These are phyloP conservation scores for Ceratotherium simum DNA, from an alignment of 2,113 vertebrate species.

Conservation along the genomic window DNA sequence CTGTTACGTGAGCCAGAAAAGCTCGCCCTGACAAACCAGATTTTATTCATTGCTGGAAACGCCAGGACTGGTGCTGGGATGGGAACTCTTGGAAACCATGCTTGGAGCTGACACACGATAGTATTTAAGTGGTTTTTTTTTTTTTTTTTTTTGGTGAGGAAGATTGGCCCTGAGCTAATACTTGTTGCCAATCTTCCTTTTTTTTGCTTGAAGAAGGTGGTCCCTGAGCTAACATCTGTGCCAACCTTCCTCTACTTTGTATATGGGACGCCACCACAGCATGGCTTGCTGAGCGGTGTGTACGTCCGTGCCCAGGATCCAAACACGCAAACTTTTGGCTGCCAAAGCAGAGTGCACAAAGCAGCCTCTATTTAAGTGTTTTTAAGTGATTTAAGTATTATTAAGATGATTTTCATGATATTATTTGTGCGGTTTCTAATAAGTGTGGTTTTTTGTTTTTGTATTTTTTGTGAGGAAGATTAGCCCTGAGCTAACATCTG, in stretches of 20 bases:
- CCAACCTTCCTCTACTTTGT: too few species aligned
- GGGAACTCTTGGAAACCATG: not conserved
- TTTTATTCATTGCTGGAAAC: constrained; percentile 53
- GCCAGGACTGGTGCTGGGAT: not conserved
- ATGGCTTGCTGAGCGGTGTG: too few species aligned
- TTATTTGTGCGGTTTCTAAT: not conserved
- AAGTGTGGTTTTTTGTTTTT: not conserved
- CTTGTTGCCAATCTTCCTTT: too few species aligned
- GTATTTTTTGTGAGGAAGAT: too few species aligned
- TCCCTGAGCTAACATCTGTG: too few species aligned
- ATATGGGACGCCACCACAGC: too few species aligned
- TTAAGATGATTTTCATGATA: not conserved
- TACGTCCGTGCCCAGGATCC: too few species aligned
- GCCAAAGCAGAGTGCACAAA: too few species aligned
- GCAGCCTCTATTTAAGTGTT: not conserved
- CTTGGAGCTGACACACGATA: not conserved
- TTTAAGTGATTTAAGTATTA: not conserved
- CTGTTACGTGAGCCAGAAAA: not conserved
- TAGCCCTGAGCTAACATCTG: too few species aligned
- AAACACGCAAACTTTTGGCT: too few species aligned
- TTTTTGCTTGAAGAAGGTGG: too few species aligned
- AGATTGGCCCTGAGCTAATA: too few species aligned
- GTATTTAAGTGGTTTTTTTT: not conserved
- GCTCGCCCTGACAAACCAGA: constrained; percentile 64
- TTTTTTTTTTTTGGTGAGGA: not conserved